Percentiles rank a stretch among this genome's conserved stretches.
Evolutionary conservation across 1,140 invertebrate genomes (phyloP).

Genomic region (Zaprionus gabonicus): DNA sequence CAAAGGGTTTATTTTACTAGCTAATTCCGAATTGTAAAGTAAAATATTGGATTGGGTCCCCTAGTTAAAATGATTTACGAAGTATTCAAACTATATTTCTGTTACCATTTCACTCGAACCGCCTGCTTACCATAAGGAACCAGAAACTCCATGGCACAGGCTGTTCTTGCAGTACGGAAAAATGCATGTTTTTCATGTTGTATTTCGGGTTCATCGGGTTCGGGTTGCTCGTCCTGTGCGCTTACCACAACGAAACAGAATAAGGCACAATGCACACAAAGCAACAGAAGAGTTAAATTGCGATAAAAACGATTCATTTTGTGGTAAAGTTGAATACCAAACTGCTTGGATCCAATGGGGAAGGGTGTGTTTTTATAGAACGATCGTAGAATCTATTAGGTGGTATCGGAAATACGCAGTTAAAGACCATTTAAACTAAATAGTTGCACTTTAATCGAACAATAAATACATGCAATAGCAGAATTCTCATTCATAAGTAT

Average conservation of each 20-base stretch:
- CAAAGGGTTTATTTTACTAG: neutral
- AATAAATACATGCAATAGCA: constrained; percentile 78
- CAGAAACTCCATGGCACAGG: constrained; percentile 57
- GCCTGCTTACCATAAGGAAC: constrained; percentile 59
- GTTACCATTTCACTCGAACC: neutral
- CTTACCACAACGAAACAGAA: neutral
- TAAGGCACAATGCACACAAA: neutral
- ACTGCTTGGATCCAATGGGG: neutral
- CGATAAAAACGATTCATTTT: constrained; percentile 39
- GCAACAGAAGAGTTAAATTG: constrained; percentile 4
- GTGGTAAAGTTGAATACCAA: neutral
- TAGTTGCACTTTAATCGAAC: constrained; percentile 79
- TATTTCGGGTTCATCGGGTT: constrained; percentile 53
- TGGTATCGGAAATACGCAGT: constrained; percentile 21
- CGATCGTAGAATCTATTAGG: neutral
- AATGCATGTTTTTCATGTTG: constrained; percentile 45
- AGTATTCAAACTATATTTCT: neutral
- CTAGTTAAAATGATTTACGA: neutral
- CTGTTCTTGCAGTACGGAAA: constrained; percentile 42
- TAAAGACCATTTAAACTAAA: constrained; percentile 70
- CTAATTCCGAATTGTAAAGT: neutral
- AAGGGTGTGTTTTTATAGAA: constrained; percentile 39
- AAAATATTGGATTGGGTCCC: neutral
- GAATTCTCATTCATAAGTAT: constrained; percentile 51
- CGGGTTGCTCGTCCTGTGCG: constrained; percentile 41